Conservation (phyloP, 2,888 invertebrate species). For the Vesta saturnalis region DNA sequence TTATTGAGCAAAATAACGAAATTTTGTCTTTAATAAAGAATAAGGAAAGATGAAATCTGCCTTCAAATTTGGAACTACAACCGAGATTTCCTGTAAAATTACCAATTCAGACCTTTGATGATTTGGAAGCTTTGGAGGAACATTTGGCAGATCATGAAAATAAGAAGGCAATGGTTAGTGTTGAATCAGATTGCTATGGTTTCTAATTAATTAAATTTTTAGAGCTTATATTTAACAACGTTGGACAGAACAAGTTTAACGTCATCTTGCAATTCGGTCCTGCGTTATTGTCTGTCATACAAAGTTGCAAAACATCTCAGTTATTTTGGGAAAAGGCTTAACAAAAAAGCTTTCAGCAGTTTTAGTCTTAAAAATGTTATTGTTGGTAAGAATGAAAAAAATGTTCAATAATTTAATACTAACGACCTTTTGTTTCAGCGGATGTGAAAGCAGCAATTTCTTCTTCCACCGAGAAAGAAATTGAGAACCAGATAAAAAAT, state of each 20-base stretch:
- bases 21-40: too few species aligned
- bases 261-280: background rate
- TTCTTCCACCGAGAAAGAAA: background rate
- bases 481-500: conserved; percentile 6
- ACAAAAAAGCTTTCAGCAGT: conserved; percentile 8
- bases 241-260: conserved; percentile 5
- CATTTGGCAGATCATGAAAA: conserved; percentile 8
- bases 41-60: too few species aligned
- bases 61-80: too few species aligned
- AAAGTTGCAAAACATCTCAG: background rate
- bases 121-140: conserved; percentile 4
- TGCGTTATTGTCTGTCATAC: background rate
- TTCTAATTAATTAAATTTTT: too few species aligned
- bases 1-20: too few species aligned
- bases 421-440: background rate
- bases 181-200: background rate
- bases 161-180: background rate
- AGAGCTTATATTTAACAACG: background rate
- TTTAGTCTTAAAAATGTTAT: background rate
- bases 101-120: background rate
- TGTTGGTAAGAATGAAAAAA: conserved; percentile 2
- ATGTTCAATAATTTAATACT: background rate
- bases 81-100: conserved; percentile 7
- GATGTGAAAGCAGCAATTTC: background rate
- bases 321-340: background rate